A percentile compares a stretch with the other conserved stretches of the same genome.
Evolutionary conservation across 2,113 vertebrate species (phyloP).

Genomic region (Calidris pugnax): DNA sequence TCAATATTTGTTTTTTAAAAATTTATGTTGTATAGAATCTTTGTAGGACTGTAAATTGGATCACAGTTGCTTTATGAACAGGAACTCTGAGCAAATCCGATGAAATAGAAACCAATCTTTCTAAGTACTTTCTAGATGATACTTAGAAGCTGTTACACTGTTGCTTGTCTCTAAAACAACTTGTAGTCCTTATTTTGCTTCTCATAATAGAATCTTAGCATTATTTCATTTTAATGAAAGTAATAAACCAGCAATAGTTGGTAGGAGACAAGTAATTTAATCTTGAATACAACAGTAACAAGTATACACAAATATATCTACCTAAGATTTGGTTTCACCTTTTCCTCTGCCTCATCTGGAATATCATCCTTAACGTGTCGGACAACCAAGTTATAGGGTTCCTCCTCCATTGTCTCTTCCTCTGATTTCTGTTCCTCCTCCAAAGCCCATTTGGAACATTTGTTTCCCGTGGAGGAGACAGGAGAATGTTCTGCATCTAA

Average conservation of each 20-base stretch:
- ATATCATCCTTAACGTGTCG: conserved; percentile 81
- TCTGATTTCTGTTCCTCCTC: conserved; percentile 84
- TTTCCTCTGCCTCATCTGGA: conserved; percentile 81
- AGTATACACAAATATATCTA: conserved; percentile 39
- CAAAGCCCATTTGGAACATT: conserved; percentile 72
- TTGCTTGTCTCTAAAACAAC: conserved; percentile 16
- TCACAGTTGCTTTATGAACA: not conserved
- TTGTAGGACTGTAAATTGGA: not conserved
- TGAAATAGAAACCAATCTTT: not conserved
- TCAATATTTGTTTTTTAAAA: not conserved
- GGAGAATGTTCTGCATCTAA: conserved; percentile 68
- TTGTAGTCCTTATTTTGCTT: not conserved
- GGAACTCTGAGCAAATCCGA: not conserved
- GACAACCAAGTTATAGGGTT: conserved; percentile 88
- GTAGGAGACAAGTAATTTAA: not conserved
- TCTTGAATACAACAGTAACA: not conserved
- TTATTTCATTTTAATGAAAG: not conserved
- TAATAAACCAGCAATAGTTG: not conserved
- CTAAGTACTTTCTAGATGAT: not conserved
- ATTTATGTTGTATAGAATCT: not conserved
- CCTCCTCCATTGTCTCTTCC: conserved; percentile 86
- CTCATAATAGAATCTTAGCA: not conserved
- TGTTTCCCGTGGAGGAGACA: conserved; percentile 60
- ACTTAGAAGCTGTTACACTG: not conserved
- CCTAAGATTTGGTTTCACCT: conserved; percentile 75